A percentile compares a stretch with the other conserved stretches of the same genome.
These are phyloP conservation scores for Chionoecetes opilio DNA, from an alignment of 1,140 invertebrate genomes.

Conservation along the genomic window DNA sequence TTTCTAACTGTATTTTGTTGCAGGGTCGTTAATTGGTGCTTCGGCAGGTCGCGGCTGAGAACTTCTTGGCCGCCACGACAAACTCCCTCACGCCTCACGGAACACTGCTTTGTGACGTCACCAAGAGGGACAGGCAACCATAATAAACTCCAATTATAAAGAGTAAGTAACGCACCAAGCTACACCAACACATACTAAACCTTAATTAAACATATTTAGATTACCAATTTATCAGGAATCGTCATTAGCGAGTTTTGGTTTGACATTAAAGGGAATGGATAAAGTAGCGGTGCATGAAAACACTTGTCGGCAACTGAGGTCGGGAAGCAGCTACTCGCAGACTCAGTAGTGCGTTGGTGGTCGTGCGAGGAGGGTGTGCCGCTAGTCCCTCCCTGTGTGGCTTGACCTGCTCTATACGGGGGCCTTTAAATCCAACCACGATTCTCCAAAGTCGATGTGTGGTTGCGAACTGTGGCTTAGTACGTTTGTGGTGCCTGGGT, in stretches of 20 bases:
- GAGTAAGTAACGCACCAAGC: neutral
- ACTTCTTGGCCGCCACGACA: conserved; percentile 42
- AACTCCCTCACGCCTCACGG: conserved; percentile 62
- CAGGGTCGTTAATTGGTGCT: neutral
- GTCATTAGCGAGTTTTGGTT: neutral
- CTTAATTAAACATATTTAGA: neutral
- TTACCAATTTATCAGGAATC: neutral
- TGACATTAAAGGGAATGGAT: neutral
- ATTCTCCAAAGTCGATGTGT: conserved; percentile 59
- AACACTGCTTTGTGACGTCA: conserved; percentile 75
- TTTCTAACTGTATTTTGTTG: too few relatives aligned
- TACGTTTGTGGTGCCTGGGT: conserved; percentile 58
- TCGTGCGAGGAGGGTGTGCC: conserved; percentile 67
- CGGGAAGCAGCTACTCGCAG: conserved; percentile 35
- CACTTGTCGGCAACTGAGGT: conserved; percentile 61
- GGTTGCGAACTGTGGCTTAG: conserved; percentile 13
- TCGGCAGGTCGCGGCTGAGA: neutral
- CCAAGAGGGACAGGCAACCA: conserved; percentile 12
- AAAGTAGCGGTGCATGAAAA: conserved; percentile 50
- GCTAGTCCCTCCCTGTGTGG: conserved; percentile 71
- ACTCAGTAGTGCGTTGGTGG: conserved; percentile 72
- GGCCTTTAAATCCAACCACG: conserved; percentile 21
- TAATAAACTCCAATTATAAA: neutral
- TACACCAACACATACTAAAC: neutral
- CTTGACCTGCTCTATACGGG: conserved; percentile 60